Conservation (phyloP, 2,888 invertebrate species). For the Diploptera punctata region DNA sequence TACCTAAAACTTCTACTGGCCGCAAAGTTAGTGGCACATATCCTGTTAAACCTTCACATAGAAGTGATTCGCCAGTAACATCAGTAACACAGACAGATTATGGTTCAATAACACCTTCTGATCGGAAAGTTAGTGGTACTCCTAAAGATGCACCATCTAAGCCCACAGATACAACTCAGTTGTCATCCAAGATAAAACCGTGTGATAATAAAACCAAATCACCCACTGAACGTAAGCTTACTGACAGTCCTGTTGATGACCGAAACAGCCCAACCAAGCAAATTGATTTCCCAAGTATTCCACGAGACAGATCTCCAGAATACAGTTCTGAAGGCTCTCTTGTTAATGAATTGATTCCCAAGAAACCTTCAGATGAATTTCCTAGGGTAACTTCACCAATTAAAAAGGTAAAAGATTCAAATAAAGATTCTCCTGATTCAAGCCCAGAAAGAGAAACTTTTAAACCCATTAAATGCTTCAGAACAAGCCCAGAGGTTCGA, state of each 20-base stretch:
- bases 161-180: not conserved
- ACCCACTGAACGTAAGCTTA: no score
- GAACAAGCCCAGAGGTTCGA: slow-evolving; percentile 44
- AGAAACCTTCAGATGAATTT: not conserved
- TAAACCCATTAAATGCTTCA: slow-evolving; percentile 47
- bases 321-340: slow-evolving; percentile 51
- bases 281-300: slow-evolving; percentile 20
- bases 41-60: no score
- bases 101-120: no score
- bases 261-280: not conserved
- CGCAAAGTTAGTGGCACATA: no score
- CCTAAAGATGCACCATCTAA: not conserved
- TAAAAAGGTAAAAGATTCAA: not conserved
- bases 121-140: not conserved
- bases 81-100: no score
- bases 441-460: slow-evolving; percentile 49
- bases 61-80: no score
- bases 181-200: no score
- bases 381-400: not conserved
- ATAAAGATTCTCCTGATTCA: slow-evolving; percentile 42
- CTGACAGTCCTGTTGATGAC: no score
- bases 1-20: not conserved
- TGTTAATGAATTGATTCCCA: slow-evolving; percentile 46
- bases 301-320: slow-evolving; percentile 48
- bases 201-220: no score